Evolutionary conservation across 2,888 invertebrate genomes (phyloP).

Genomic region (Temnothorax ravouxi): DNA sequence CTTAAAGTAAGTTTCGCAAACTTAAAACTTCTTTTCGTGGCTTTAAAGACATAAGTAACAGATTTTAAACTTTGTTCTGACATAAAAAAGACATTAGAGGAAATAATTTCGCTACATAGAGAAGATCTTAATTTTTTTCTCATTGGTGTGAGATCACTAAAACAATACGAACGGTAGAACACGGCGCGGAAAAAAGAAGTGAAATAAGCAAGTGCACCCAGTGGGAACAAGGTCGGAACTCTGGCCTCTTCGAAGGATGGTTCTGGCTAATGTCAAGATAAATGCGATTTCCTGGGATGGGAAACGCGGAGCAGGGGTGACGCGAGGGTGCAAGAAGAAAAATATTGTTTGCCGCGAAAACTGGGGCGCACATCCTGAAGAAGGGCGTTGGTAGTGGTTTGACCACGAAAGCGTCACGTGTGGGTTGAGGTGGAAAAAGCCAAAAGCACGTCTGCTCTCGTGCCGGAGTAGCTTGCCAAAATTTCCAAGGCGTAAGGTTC

Average conservation of each 20-base stretch:
- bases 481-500: constrained; percentile 47
- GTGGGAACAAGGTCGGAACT: constrained; percentile 58
- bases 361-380: constrained; percentile 73
- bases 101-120: not conserved
- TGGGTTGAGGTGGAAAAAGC: constrained; percentile 27
- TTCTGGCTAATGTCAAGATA: constrained; percentile 79
- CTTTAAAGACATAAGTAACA: not conserved
- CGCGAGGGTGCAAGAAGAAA: constrained; percentile 70
- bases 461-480: constrained; percentile 53
- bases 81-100: not conserved
- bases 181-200: constrained; percentile 9
- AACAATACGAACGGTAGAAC: not conserved
- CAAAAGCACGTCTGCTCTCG: constrained; percentile 42
- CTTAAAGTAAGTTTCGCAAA: not conserved
- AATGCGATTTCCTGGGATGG: constrained; percentile 78
- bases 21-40: not conserved
- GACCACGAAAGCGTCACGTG: constrained; percentile 44
- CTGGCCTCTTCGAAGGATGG: constrained; percentile 38
- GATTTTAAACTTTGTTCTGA: not conserved
- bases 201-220: constrained; percentile 52
- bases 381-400: constrained; percentile 50
- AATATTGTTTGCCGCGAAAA: constrained; percentile 80
- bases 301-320: constrained; percentile 65
- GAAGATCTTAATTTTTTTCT: constrained; percentile 11
- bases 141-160: constrained; percentile 36